Evolutionary conservation across 2,113 vertebrate species (phyloP).

Genomic region (Zingel zingel): DNA sequence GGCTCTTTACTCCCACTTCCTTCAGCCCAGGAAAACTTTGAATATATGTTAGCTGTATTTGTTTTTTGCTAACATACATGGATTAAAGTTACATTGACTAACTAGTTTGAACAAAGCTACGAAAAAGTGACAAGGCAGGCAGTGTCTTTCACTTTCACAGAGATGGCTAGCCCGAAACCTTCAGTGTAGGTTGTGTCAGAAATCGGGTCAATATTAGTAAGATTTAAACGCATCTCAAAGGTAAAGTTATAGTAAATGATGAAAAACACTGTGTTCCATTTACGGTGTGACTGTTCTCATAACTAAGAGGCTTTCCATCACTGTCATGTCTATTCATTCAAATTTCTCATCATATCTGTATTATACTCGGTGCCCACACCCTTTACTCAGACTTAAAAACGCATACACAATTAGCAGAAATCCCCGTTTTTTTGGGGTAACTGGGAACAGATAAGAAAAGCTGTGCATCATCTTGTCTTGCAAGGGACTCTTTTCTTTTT

Average conservation of each 20-base stretch:
- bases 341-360: slow-evolving; percentile 41
- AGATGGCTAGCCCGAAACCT: background rate
- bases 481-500: slow-evolving; percentile 19
- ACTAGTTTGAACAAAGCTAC: background rate
- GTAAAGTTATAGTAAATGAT: background rate
- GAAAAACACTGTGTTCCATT: background rate
- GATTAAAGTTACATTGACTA: background rate
- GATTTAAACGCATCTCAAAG: background rate
- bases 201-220: background rate
- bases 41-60: slow-evolving; percentile 1
- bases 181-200: background rate
- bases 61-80: background rate
- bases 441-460: slow-evolving; percentile 49
- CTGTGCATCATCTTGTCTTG: slow-evolving; percentile 34
- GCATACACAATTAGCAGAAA: slow-evolving; percentile 33
- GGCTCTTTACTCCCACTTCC: background rate
- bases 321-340: background rate
- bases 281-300: slow-evolving; percentile 19
- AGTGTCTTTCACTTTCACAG: background rate
- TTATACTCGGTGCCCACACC: slow-evolving; percentile 5
- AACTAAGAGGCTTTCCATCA: slow-evolving; percentile 32
- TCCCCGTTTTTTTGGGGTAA: slow-evolving; percentile 60
- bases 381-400: slow-evolving; percentile 1
- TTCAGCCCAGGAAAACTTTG: slow-evolving; percentile 11
- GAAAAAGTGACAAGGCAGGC: background rate